Evolutionary conservation across 2,797 vertebrate genomes (phyloP).

Genomic region (Buphagus erythrorhynchus): DNA sequence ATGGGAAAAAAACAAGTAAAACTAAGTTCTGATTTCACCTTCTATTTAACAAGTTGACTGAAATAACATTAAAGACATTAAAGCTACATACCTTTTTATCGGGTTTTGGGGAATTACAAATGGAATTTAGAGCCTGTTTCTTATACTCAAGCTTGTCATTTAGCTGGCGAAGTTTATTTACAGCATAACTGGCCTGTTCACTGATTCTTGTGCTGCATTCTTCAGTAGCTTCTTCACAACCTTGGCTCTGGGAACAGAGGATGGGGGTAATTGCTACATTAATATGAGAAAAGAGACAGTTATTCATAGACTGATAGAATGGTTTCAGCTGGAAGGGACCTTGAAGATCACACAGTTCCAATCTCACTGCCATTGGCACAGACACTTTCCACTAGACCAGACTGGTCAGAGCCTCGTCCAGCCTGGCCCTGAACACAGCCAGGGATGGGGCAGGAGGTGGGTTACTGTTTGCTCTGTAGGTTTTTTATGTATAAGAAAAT

Average conservation of each 20-base stretch:
- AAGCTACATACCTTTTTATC: conserved; percentile 89
- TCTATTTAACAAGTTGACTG: too few relatives aligned
- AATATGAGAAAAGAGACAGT: neutral
- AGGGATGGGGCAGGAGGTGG: neutral
- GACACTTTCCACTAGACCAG: neutral
- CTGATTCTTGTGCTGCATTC: conserved; percentile 89
- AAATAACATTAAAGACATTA: too few relatives aligned
- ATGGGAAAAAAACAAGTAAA: too few relatives aligned
- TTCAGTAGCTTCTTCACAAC: conserved; percentile 84
- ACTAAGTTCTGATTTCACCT: too few relatives aligned
- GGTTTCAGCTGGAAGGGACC: neutral
- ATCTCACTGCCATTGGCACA: neutral
- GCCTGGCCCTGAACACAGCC: neutral
- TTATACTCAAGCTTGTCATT: conserved; percentile 97
- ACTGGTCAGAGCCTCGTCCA: neutral
- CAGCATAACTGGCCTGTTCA: conserved; percentile 93
- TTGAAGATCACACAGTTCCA: neutral
- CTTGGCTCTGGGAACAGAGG: conserved; percentile 77
- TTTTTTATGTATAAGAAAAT: neutral
- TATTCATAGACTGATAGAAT: neutral
- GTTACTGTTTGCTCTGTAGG: neutral
- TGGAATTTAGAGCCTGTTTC: conserved; percentile 92
- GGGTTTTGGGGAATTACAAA: conserved; percentile 95
- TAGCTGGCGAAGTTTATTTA: conserved; percentile 90
- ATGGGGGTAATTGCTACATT: neutral